Evolutionary conservation across 2,797 vertebrate genomes (phyloP).

Genomic region (Fundulus diaphanus): DNA sequence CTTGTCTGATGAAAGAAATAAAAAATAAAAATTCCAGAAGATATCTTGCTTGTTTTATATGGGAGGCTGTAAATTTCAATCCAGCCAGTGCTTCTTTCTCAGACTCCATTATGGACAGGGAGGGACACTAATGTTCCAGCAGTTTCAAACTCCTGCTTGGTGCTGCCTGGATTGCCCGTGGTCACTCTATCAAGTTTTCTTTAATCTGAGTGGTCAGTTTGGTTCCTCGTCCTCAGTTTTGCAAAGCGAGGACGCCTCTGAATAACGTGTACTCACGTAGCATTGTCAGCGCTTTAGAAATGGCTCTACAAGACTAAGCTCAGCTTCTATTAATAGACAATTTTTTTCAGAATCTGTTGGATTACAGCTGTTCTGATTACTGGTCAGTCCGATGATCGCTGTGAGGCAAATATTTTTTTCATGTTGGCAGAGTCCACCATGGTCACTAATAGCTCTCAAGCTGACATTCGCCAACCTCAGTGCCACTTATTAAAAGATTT

Average conservation of each 20-base stretch:
- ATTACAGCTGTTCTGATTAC: neutral
- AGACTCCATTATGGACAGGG: too few species aligned
- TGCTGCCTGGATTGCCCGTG: too few species aligned
- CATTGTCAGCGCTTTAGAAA: neutral
- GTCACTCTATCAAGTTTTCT: too few species aligned
- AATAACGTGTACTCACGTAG: neutral
- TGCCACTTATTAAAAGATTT: neutral
- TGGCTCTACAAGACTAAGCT: too few species aligned
- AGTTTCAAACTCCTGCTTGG: too few species aligned
- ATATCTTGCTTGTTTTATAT: too few species aligned
- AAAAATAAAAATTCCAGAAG: too few species aligned
- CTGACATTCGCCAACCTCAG: too few species aligned
- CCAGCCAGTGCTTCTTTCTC: too few species aligned
- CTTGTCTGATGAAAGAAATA: too few species aligned
- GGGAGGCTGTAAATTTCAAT: too few species aligned
- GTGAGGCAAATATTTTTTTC: neutral
- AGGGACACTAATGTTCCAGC: neutral
- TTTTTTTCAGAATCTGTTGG: neutral
- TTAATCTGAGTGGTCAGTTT: neutral
- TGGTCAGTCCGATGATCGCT: neutral
- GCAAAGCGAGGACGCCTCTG: neutral
- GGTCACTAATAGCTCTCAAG: neutral
- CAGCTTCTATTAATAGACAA: too few species aligned
- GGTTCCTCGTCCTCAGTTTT: neutral
- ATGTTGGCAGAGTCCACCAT: neutral